Percentiles rank a stretch among this genome's conserved stretches.
Conservation (phyloP, 2,113 vertebrate genomes). For the Chiloscyllium plagiosum region DNA sequence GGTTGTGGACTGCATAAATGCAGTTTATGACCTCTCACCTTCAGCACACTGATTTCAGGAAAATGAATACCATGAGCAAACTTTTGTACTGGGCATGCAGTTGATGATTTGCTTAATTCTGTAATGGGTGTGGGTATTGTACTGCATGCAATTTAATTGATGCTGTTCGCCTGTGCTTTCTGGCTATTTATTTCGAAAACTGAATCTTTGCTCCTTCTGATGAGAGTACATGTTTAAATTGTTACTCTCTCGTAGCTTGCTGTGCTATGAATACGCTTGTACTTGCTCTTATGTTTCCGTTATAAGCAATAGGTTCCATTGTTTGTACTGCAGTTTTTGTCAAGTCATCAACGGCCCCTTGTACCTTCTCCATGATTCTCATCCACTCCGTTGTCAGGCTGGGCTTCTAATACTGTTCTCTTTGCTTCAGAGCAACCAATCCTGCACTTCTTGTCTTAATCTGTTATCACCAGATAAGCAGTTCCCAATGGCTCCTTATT, state of each 20-base stretch:
- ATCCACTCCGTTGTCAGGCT: neutral
- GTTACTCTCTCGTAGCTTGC: neutral
- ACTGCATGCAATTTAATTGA: slow-evolving; percentile 8
- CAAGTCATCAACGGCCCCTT: neutral
- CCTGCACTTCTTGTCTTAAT: neutral
- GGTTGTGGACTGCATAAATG: neutral
- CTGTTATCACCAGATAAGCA: neutral
- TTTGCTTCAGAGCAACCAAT: neutral
- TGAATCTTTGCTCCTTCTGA: neutral
- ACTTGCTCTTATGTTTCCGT: neutral
- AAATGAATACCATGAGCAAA: neutral
- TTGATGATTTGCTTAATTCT: neutral
- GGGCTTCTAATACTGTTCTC: neutral
- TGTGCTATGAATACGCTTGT: neutral
- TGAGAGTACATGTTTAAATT: neutral
- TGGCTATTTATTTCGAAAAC: slow-evolving; percentile 3
- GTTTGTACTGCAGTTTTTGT: neutral
- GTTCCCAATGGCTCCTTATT: neutral
- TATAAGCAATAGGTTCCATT: neutral
- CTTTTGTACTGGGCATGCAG: neutral
- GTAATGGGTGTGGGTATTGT: neutral
- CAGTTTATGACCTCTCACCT: neutral
- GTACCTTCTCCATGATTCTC: neutral
- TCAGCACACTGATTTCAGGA: neutral
- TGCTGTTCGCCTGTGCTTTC: slow-evolving; percentile 29